Conservation (phyloP, 1,140 invertebrate genomes). For the Zophobas atratus region DNA sequence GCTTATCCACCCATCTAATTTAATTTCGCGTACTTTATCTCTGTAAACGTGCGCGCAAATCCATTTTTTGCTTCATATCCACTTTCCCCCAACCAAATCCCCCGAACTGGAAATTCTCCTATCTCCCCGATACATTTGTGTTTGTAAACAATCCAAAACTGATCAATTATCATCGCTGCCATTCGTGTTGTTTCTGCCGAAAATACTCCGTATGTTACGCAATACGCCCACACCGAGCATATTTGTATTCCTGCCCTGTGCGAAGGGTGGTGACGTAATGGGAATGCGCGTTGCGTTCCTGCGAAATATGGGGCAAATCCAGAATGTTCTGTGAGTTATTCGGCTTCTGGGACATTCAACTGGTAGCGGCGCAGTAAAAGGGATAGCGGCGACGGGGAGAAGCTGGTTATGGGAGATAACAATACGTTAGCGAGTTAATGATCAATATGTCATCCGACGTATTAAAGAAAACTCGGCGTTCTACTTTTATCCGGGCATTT, state of each 20-base stretch:
- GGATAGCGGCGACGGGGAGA: constrained; percentile 6
- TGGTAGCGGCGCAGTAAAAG: constrained; percentile 16
- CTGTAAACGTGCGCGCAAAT: no score
- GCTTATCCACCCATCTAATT: no score
- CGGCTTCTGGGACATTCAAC: constrained; percentile 25
- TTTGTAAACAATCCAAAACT: no score
- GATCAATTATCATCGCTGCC: no score
- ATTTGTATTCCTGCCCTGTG: neutral
- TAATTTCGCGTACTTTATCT: no score
- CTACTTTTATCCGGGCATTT: constrained; percentile 2
- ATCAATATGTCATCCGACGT: neutral
- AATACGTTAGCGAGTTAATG: constrained; percentile 6
- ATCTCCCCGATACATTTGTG: no score
- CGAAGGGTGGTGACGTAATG: constrained; percentile 17
- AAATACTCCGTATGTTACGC: neutral
- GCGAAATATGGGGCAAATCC: constrained; percentile 30
- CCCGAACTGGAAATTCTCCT: no score
- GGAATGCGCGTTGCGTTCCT: constrained; percentile 13
- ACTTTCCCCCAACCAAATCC: no score
- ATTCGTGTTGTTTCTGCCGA: no score
- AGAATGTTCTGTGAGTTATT: constrained; percentile 28
- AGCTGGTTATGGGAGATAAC: neutral
- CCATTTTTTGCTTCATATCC: no score
- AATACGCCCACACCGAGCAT: constrained; percentile 1
- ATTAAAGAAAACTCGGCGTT: constrained; percentile 1